A percentile compares a stretch with the other conserved stretches of the same genome.
Conservation (phyloP, 2,113 vertebrate species). For the Camarhynchus parvulus region DNA sequence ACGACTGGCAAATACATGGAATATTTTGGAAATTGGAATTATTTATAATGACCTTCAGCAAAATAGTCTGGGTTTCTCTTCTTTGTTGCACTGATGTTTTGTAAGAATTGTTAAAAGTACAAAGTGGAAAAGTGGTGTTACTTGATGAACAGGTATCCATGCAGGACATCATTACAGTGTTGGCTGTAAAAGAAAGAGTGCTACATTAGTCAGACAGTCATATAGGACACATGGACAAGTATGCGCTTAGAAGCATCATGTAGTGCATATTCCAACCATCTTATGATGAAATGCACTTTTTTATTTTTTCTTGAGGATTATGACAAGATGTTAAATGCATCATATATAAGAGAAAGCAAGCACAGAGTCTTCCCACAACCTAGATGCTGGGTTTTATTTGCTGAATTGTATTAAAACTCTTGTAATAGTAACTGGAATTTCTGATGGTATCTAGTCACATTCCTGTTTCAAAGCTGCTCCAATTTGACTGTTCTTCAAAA, state of each 20-base stretch:
- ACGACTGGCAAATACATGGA: conserved; percentile 12
- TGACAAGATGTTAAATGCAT: background rate
- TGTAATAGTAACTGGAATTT: background rate
- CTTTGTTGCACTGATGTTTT: conserved; percentile 23
- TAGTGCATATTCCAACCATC: background rate
- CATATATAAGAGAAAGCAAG: background rate
- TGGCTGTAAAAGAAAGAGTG: conserved; percentile 36
- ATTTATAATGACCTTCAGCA: conserved; percentile 51
- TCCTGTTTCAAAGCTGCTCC: background rate
- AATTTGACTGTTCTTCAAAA: background rate
- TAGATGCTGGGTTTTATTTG: background rate
- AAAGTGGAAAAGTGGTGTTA: conserved; percentile 50
- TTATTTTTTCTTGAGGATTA: background rate
- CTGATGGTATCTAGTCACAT: background rate
- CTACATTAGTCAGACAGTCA: background rate
- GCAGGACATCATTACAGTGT: conserved; percentile 61
- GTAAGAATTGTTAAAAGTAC: conserved; percentile 63
- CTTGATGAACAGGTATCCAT: conserved; percentile 50
- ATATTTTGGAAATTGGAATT: conserved; percentile 43
- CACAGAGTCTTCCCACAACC: background rate
- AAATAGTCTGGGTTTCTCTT: conserved; percentile 17
- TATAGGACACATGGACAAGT: background rate
- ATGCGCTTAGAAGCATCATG: background rate
- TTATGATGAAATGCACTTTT: background rate
- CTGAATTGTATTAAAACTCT: background rate